Conservation (phyloP, 2,113 vertebrate genomes). For the Oreochromis spilurus region DNA sequence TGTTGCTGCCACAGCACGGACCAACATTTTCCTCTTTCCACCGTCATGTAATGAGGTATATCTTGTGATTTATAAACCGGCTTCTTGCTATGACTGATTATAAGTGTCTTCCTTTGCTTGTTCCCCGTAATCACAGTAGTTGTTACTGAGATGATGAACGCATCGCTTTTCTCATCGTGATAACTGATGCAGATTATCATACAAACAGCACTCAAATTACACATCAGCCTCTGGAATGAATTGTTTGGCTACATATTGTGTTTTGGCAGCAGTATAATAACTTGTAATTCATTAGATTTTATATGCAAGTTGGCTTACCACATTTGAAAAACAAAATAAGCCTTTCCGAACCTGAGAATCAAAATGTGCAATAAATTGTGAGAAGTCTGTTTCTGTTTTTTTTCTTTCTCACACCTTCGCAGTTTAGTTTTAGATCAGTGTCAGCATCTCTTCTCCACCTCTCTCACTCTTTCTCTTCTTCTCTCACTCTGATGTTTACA, state of each 20-base stretch:
- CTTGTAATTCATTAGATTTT: neutral
- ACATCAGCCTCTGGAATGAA: neutral
- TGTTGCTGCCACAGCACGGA: neutral
- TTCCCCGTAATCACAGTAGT: conserved; percentile 15
- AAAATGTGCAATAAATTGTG: conserved; percentile 19
- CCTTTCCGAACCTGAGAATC: neutral
- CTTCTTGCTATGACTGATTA: conserved; percentile 2
- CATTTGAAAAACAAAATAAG: neutral
- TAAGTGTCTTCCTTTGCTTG: neutral
- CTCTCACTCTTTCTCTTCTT: neutral
- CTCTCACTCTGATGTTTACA: conserved; percentile 47
- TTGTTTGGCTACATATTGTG: neutral
- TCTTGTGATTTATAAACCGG: conserved; percentile 7
- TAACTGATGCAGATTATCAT: conserved; percentile 10
- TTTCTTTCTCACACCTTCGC: conserved; percentile 1
- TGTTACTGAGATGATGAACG: conserved; percentile 25
- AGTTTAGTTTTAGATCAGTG: conserved; percentile 19
- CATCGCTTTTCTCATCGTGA: neutral
- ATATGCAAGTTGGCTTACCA: neutral
- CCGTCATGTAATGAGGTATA: neutral
- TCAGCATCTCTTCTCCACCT: neutral
- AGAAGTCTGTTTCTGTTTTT: neutral
- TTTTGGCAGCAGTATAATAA: neutral
- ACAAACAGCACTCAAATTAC: conserved; percentile 7
- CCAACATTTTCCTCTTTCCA: neutral